Evolutionary conservation across 1,140 invertebrate species (phyloP).

Genomic region (Cyrtorhinus lividipennis): DNA sequence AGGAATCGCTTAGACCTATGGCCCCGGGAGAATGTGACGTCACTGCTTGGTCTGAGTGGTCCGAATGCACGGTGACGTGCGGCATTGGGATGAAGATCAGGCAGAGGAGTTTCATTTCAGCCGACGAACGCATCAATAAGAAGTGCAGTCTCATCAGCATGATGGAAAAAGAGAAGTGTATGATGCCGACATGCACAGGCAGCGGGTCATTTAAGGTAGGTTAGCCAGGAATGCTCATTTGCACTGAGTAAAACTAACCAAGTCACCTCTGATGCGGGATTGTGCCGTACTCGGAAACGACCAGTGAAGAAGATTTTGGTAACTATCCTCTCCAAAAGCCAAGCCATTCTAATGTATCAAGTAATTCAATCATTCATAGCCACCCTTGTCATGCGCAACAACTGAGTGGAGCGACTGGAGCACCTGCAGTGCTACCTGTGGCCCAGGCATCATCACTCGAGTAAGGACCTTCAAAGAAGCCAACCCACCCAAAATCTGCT

Average conservation of each 20-base stretch:
- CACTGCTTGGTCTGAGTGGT: slow-evolving; percentile 62
- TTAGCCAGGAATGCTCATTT: no score
- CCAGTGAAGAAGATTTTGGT: no score
- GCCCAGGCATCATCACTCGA: slow-evolving; percentile 42
- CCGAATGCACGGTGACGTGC: slow-evolving; percentile 67
- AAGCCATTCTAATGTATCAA: no score
- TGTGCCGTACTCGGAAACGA: no score
- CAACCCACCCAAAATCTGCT: slow-evolving; percentile 25
- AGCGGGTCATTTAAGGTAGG: not conserved
- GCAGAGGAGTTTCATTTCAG: slow-evolving; percentile 40
- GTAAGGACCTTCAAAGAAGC: slow-evolving; percentile 29
- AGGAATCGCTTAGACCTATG: slow-evolving; percentile 23
- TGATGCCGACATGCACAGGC: slow-evolving; percentile 42
- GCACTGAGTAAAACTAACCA: no score
- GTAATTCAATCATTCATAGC: slow-evolving; percentile 12
- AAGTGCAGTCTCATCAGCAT: slow-evolving; percentile 53
- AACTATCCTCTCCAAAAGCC: no score
- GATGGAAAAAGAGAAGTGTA: slow-evolving; percentile 62
- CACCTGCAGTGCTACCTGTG: slow-evolving; percentile 55
- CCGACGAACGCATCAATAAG: slow-evolving; percentile 56
- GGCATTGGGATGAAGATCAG: slow-evolving; percentile 62
- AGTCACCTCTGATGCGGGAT: no score
- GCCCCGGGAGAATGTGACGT: slow-evolving; percentile 47
- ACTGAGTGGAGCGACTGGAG: slow-evolving; percentile 61
- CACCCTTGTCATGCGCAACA: slow-evolving; percentile 34